Evolutionary conservation across 2,797 vertebrate genomes (phyloP).

Genomic region (Liparis tanakae): DNA sequence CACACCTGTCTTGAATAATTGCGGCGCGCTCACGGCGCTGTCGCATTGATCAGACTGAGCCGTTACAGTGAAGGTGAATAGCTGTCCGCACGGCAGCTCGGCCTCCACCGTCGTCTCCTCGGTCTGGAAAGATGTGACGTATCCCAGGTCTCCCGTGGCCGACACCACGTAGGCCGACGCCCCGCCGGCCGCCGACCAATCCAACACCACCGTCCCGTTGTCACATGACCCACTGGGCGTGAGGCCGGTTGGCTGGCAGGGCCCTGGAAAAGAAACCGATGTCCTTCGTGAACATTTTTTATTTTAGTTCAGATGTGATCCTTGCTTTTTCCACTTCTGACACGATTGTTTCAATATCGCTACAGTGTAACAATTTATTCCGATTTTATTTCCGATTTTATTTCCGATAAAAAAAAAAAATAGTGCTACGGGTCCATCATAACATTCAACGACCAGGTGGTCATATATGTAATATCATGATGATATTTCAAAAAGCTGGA

Average conservation of each 20-base stretch:
- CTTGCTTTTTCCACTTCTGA: not conserved
- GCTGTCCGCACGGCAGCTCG: slow-evolving; percentile 80
- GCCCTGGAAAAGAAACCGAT: slow-evolving; percentile 63
- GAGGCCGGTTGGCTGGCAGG: slow-evolving; percentile 75
- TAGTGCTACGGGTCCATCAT: not conserved
- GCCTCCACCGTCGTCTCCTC: slow-evolving; percentile 47
- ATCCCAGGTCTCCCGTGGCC: slow-evolving; percentile 74
- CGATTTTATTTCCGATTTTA: not conserved
- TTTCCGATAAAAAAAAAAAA: not conserved
- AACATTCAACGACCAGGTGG: not conserved
- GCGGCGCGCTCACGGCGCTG: slow-evolving; percentile 60
- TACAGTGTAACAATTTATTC: not conserved
- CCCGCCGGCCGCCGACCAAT: slow-evolving; percentile 74
- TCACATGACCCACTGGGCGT: slow-evolving; percentile 66
- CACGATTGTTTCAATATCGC: not conserved
- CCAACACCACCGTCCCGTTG: slow-evolving; percentile 66
- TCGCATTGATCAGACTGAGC: slow-evolving; percentile 66
- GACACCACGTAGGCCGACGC: slow-evolving; percentile 68
- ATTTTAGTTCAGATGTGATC: not conserved
- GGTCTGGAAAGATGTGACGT: slow-evolving; percentile 58
- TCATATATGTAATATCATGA: not conserved
- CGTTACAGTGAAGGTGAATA: slow-evolving; percentile 75
- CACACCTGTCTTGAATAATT: slow-evolving; percentile 71
- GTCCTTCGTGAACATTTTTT: not conserved
- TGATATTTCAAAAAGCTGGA: not conserved